These are phyloP conservation scores for Flabesymbios commensalis DNA, from an alignment of 2,888 invertebrate genomes.

Conservation along the genomic window DNA sequence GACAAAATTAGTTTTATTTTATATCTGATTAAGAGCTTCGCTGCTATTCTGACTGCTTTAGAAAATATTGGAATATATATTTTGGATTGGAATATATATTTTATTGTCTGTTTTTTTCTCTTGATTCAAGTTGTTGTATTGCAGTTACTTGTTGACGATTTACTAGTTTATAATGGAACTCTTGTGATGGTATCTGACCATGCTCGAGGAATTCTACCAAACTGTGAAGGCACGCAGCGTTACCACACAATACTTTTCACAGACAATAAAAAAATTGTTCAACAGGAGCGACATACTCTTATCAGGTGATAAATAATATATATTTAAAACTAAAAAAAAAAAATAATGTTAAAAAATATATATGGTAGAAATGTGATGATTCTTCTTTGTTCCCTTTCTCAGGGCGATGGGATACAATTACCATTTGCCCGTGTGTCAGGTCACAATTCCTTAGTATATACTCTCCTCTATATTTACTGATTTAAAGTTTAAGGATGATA, in stretches of 20 bases:
- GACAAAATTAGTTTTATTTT: no score
- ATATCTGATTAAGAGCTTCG: no score
- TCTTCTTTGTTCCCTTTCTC: neutral
- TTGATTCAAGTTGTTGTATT: no score
- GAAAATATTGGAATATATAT: no score
- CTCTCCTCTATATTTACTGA: no score
- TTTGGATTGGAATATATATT: neutral
- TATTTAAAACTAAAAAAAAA: no score
- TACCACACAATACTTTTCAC: slow-evolving; percentile 61
- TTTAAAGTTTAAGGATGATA: no score
- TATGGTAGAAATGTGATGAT: neutral
- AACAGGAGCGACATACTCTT: slow-evolving; percentile 59
- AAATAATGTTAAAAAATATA: no score
- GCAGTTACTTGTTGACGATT: slow-evolving; percentile 79
- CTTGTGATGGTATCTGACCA: slow-evolving; percentile 60
- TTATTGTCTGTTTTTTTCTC: no score
- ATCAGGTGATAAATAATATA: no score
- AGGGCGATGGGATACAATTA: neutral
- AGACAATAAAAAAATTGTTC: slow-evolving; percentile 54
- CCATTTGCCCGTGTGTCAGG: no score
- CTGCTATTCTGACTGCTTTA: no score
- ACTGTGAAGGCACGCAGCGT: slow-evolving; percentile 43
- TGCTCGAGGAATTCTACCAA: slow-evolving; percentile 54
- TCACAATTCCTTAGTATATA: neutral
- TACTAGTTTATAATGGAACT: slow-evolving; percentile 77